A percentile compares a stretch with the other conserved stretches of the same genome.
phyloP scores from a whole-genome alignment of 2,113 vertebrate genomes.

The Perccottus glenii region DNA sequence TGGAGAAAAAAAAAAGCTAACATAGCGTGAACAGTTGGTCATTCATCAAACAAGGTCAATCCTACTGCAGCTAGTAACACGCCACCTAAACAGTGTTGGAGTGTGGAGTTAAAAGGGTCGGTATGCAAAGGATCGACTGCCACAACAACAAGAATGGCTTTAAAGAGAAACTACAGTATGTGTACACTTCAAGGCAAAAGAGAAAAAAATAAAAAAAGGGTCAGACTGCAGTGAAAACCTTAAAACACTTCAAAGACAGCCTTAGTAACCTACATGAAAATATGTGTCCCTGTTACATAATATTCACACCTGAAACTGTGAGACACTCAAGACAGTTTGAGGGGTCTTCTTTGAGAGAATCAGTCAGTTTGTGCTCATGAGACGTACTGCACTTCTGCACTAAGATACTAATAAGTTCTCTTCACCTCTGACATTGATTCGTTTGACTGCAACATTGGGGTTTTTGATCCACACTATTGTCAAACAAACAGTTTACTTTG shows the following conservation, averaged over 20 bases:
- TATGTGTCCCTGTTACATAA: not conserved
- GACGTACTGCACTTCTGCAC: no score
- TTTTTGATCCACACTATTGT: no score
- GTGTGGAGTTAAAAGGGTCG: not conserved
- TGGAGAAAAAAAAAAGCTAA: not conserved
- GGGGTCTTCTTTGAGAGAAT: no score
- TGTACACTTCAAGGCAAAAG: not conserved
- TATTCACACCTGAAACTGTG: not conserved
- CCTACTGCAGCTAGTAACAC: not conserved
- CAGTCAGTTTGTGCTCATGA: no score
- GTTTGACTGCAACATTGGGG: no score
- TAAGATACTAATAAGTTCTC: no score
- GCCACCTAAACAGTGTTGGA: not conserved
- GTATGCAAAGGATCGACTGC: not conserved
- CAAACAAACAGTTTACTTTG: no score
- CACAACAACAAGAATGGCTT: not conserved
- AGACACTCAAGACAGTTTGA: not conserved
- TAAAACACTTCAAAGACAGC: not conserved
- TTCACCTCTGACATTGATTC: no score
- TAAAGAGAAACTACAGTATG: not conserved
- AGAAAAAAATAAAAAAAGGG: not conserved
- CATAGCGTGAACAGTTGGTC: not conserved
- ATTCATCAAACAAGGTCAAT: constrained; percentile 6
- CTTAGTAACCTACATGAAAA: not conserved
- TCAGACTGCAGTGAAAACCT: not conserved